Conservation (phyloP, 2,888 invertebrate genomes). For the Barypeithes pellucidus region DNA sequence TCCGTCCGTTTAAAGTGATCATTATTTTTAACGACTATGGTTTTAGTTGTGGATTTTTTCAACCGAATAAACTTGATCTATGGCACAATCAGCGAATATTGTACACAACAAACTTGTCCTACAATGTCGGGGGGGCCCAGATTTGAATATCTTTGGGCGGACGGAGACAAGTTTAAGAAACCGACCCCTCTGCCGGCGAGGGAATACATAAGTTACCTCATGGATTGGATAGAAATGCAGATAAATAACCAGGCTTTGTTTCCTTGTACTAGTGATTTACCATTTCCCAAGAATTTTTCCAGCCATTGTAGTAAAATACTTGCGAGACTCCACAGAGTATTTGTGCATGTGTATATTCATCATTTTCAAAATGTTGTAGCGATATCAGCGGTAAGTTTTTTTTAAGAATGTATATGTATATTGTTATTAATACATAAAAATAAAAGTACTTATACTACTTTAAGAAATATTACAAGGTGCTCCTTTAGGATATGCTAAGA, state of each 20-base stretch:
- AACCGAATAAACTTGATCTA: slow-evolving; percentile 94
- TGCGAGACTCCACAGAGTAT: slow-evolving; percentile 90
- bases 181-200: slow-evolving; percentile 88
- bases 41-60: slow-evolving; percentile 92
- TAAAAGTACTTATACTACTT: no score
- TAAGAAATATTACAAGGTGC: no score
- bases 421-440: no score
- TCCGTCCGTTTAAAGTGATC: not conserved
- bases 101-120: slow-evolving; percentile 87
- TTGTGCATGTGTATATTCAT: slow-evolving; percentile 95
- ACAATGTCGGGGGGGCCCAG: slow-evolving; percentile 92
- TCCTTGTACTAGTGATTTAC: slow-evolving; percentile 87
- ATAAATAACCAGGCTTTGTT: slow-evolving; percentile 92
- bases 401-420: no score
- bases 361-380: slow-evolving; percentile 92
- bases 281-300: slow-evolving; percentile 89
- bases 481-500: no score
- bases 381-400: slow-evolving; percentile 85
- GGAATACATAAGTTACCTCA: slow-evolving; percentile 86
- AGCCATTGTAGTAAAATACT: slow-evolving; percentile 89
- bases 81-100: slow-evolving; percentile 90
- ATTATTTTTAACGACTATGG: not conserved
- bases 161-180: slow-evolving; percentile 84
- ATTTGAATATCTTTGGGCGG: slow-evolving; percentile 94
- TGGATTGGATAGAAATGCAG: slow-evolving; percentile 94